Conservation (phyloP, 2,113 vertebrate genomes). For the Clarias macrocephalus region DNA sequence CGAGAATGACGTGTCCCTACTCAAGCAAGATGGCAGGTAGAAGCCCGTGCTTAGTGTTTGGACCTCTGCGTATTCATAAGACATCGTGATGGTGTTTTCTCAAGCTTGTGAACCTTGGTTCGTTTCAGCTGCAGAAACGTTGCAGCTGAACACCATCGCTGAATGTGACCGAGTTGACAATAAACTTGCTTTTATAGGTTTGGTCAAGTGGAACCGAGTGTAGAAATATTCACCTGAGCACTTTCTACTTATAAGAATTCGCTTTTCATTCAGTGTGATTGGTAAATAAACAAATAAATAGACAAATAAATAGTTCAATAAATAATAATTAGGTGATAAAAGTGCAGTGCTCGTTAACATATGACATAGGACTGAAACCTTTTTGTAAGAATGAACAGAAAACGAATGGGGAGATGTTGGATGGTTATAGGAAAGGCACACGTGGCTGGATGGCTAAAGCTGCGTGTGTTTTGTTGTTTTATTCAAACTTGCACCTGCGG, state of each 20-base stretch:
- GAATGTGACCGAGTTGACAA: background rate
- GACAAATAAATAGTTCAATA: constrained; percentile 53
- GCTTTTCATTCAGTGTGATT: constrained; percentile 10
- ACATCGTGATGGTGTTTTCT: constrained; percentile 21
- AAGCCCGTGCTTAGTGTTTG: constrained; percentile 1
- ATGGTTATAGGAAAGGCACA: constrained; percentile 73
- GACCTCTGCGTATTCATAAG: constrained; percentile 6
- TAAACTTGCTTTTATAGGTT: background rate
- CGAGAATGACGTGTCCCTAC: constrained; percentile 35
- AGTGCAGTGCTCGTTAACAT: constrained; percentile 58
- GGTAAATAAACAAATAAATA: constrained; percentile 34
- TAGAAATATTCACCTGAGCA: constrained; percentile 20
- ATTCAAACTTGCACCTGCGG: constrained; percentile 1
- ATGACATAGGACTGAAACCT: background rate
- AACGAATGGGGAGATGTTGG: constrained; percentile 24
- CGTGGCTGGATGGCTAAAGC: constrained; percentile 77
- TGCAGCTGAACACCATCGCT: background rate
- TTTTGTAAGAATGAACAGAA: constrained; percentile 12
- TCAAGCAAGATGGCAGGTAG: constrained; percentile 12
- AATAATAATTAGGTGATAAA: constrained; percentile 51
- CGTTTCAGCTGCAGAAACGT: background rate
- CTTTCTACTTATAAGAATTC: constrained; percentile 18
- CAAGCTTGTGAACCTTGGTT: constrained; percentile 11
- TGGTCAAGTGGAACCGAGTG: constrained; percentile 20
- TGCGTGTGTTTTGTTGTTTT: constrained; percentile 56